phyloP scores from a whole-genome alignment of 2,113 vertebrate genomes.

The Tragelaphus imberbis region DNA sequence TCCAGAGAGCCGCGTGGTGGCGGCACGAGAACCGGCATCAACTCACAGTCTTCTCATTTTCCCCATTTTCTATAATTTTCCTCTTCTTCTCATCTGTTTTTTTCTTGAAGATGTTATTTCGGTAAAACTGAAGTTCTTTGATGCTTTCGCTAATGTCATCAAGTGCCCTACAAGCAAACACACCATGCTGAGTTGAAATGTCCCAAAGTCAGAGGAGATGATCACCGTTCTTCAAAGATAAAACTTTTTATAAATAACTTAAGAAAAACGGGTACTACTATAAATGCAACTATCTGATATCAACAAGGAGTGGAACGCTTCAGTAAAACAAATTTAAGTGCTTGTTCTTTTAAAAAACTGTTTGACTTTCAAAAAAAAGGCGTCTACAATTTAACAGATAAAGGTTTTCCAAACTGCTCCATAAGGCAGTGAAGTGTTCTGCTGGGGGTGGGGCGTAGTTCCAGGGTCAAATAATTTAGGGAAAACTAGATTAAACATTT shows the following conservation, averaged over 20 bases:
- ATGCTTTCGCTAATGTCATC: conserved; percentile 97
- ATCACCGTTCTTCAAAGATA: neutral
- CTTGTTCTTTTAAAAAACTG: neutral
- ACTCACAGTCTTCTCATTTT: conserved; percentile 76
- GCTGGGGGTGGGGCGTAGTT: neutral
- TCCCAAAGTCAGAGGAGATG: neutral
- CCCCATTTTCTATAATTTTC: conserved; percentile 86
- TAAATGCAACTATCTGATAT: neutral
- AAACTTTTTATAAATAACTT: neutral
- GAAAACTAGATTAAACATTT: neutral
- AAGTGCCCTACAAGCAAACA: conserved; percentile 86
- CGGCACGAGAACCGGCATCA: conserved; percentile 57
- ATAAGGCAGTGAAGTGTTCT: neutral
- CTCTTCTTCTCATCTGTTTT: conserved; percentile 85
- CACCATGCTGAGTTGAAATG: neutral
- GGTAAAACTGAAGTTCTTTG: conserved; percentile 95
- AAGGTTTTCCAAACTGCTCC: neutral
- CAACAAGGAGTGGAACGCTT: neutral
- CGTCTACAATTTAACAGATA: neutral
- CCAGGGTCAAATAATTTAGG: neutral
- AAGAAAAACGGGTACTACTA: neutral
- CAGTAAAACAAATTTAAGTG: neutral
- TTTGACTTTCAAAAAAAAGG: neutral
- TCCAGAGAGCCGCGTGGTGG: neutral
- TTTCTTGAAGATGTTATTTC: conserved; percentile 89